Evolutionary conservation across 2,113 vertebrate species (phyloP), one percentile per base, ranked within the genome.

Genomic region (Athene noctua): DNA sequence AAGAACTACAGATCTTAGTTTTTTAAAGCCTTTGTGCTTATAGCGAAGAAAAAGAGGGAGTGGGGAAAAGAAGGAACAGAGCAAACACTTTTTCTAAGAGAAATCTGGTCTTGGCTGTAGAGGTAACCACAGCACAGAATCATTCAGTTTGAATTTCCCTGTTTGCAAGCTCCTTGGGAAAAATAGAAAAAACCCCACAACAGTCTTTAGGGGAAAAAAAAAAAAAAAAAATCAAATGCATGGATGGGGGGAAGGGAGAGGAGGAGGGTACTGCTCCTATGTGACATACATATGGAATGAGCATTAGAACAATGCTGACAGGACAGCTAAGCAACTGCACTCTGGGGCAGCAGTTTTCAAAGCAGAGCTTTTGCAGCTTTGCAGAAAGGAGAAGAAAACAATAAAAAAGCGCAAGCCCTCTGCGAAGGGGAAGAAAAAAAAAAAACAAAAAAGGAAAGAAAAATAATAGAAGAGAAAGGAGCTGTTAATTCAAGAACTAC

Each of bases 271-370:
- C 95, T 26, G 84, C 86, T 94, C 94, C 95, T 97, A 98, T 98
- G 98, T 98, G 98, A 98, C 97, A 98, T 97, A 98, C 98, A 98
- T 98, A 98, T 97, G 97, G 98, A 98, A 98, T 98, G 97, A 98
- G 98, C 94, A 88, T 91, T 95, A 95, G 97, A 98, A 98, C 98
- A 98, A 98, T 98, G 97, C 97, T 98, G 93, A 96, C 98, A 97
- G 96, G 96, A 96, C 96, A 96, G 97, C 96, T 96, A 96, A 96
- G 96, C 96, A 87, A 94, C 93, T 95, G 97, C 96, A 97, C 97
- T 97, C 94, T 96, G 94, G 96, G 97, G 97, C 97, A 98, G 97
- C 97, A 97, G 95, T 97, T 98, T 97, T 98, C 96, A 97, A 97
- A 97, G 96, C 95, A 88, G 90, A 93, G 75, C 94, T 97, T 96